phyloP scores from a whole-genome alignment of 30 jellyfish, hydroid and myxozoan genomes.

The Haliclystus octoradiatus region DNA sequence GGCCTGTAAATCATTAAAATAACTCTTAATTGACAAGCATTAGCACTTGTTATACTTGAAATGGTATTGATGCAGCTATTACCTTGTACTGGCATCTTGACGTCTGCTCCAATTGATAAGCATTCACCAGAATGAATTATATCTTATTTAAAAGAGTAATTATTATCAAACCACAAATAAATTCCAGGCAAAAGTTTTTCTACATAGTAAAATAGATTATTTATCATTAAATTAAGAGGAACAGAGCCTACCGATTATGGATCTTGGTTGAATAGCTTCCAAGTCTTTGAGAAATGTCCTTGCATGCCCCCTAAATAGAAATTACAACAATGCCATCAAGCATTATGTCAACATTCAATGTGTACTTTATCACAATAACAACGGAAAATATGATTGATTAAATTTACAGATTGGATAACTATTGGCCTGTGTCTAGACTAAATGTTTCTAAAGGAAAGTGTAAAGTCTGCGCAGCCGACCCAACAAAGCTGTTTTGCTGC shows the following conservation, averaged over 20 bases:
- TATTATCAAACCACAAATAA: not conserved
- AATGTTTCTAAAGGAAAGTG: no score
- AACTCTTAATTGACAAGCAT: not conserved
- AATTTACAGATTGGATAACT: no score
- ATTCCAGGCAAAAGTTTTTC: not conserved
- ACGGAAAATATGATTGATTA: no score
- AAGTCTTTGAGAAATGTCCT: constrained; percentile 82
- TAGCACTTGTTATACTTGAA: not conserved
- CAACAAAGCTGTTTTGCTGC: no score
- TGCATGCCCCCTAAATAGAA: constrained; percentile 78
- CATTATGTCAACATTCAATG: no score
- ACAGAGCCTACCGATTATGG: constrained; percentile 47
- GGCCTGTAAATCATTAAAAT: constrained; percentile 29
- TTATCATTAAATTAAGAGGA: not conserved
- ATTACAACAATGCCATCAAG: not conserved
- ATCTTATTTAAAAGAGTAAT: constrained; percentile 17
- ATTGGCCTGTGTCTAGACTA: no score
- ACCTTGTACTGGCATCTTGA: constrained; percentile 92
- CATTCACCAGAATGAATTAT: constrained; percentile 95
- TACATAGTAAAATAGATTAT: not conserved
- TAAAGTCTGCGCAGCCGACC: no score
- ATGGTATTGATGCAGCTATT: not conserved
- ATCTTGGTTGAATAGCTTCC: constrained; percentile 86
- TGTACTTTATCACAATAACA: no score
- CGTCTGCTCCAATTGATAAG: constrained; percentile 62